Evolutionary conservation across 2,888 invertebrate genomes (phyloP).

Genomic region (Heliconius hortense): DNA sequence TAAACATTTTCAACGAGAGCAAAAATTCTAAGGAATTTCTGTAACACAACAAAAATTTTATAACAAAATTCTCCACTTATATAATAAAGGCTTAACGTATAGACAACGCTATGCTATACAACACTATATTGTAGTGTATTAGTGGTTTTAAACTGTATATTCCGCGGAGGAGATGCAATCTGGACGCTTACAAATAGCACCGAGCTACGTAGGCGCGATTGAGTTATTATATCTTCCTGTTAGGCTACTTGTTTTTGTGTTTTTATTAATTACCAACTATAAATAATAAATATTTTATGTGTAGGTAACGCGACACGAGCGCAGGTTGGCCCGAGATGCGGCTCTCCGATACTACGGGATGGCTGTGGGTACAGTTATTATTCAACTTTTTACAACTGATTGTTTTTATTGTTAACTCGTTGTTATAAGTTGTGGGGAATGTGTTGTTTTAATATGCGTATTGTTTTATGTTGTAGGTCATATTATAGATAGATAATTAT

Average conservation of each 20-base stretch:
- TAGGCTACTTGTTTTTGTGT: slow-evolving; percentile 81
- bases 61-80: background rate
- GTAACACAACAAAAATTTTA: background rate
- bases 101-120: background rate
- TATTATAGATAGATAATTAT: slow-evolving; percentile 17
- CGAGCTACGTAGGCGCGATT: slow-evolving; percentile 72
- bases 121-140: slow-evolving; percentile 25
- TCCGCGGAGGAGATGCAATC: slow-evolving; percentile 75
- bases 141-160: slow-evolving; percentile 52
- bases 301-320: slow-evolving; percentile 72
- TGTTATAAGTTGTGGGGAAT: slow-evolving; percentile 30
- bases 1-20: background rate
- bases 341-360: slow-evolving; percentile 64
- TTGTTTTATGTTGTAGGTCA: slow-evolving; percentile 24
- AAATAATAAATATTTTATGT: slow-evolving; percentile 81
- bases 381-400: slow-evolving; percentile 72
- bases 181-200: slow-evolving; percentile 78
- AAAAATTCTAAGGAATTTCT: background rate
- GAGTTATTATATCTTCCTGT: slow-evolving; percentile 82
- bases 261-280: slow-evolving; percentile 80
- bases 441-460: slow-evolving; percentile 20
- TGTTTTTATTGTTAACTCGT: slow-evolving; percentile 48
- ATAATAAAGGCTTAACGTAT: background rate
- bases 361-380: slow-evolving; percentile 65
- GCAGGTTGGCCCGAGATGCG: slow-evolving; percentile 68